Evolutionary conservation across 2,797 vertebrate genomes (phyloP).

Genomic region (Neomorphus geoffroyi): DNA sequence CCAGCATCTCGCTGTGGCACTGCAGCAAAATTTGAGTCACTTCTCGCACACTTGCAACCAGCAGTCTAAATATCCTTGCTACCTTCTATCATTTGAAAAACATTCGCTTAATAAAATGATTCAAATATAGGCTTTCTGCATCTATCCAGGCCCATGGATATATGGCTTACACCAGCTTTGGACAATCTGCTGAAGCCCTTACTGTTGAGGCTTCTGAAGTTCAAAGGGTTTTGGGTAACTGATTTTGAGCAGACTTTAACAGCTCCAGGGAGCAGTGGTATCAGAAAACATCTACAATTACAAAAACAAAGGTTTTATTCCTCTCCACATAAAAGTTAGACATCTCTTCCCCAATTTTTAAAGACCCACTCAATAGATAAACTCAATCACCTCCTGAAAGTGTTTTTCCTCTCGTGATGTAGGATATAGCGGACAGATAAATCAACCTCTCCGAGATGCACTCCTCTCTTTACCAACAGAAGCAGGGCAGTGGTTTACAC

Average conservation of each 20-base stretch:
- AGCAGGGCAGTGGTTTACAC: background rate
- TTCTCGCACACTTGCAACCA: rapidly evolving
- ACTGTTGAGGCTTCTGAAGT: background rate
- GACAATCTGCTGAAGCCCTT: background rate
- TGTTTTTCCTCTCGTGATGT: background rate
- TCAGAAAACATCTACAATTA: background rate
- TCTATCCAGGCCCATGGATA: rapidly evolving
- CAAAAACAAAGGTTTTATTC: background rate
- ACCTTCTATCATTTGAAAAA: background rate
- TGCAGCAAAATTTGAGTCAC: background rate
- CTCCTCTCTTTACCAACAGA: background rate
- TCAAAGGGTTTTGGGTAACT: background rate
- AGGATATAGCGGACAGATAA: background rate
- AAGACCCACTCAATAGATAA: background rate
- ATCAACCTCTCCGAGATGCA: background rate
- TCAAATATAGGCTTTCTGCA: background rate
- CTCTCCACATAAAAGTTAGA: background rate
- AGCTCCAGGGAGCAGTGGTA: background rate
- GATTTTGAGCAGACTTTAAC: background rate
- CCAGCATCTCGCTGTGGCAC: background rate
- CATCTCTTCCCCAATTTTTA: background rate
- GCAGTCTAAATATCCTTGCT: background rate
- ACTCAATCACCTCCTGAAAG: background rate
- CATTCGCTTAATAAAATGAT: background rate
- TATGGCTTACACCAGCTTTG: background rate